Percentiles rank a stretch among this genome's conserved stretches.
phyloP scores from a whole-genome alignment of 1,140 invertebrate species.

The Leptoteleia sp. region DNA sequence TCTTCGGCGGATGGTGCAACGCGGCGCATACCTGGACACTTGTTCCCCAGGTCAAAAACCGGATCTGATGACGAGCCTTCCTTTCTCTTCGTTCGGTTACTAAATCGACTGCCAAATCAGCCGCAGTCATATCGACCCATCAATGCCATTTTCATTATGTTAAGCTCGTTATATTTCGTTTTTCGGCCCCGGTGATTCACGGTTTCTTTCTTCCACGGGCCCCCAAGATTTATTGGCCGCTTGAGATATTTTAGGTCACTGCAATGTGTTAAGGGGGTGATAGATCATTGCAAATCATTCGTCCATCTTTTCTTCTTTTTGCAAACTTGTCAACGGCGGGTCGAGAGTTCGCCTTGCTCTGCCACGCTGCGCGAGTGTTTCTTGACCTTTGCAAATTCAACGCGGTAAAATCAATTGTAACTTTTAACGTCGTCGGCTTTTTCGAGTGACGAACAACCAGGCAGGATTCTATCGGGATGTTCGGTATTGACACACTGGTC shows the following conservation, averaged over 20 bases:
- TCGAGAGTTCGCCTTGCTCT: no score
- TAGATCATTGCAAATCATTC: no score
- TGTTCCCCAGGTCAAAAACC: conserved; percentile 63
- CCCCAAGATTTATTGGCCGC: conserved; percentile 22
- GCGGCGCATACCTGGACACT: conserved; percentile 44
- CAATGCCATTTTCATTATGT: conserved; percentile 23
- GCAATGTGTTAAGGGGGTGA: conserved; percentile 15
- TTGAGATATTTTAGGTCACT: conserved; percentile 16
- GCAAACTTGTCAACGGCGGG: no score
- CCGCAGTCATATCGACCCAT: conserved; percentile 14
- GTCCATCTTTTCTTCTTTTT: no score
- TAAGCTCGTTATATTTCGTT: neutral
- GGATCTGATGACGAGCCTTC: conserved; percentile 44
- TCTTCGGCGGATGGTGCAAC: conserved; percentile 40
- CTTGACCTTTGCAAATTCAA: no score
- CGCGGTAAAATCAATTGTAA: no score
- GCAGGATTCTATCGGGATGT: no score
- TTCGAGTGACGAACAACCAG: no score
- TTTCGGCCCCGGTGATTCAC: neutral
- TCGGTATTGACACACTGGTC: no score
- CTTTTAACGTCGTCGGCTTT: no score
- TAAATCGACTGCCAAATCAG: conserved; percentile 45
- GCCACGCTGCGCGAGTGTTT: no score
- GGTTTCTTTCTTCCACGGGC: neutral
- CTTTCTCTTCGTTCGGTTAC: conserved; percentile 39